These are phyloP conservation scores for Phalacrocorax aristotelis DNA, from an alignment of 2,113 vertebrate genomes.

Conservation along the genomic window DNA sequence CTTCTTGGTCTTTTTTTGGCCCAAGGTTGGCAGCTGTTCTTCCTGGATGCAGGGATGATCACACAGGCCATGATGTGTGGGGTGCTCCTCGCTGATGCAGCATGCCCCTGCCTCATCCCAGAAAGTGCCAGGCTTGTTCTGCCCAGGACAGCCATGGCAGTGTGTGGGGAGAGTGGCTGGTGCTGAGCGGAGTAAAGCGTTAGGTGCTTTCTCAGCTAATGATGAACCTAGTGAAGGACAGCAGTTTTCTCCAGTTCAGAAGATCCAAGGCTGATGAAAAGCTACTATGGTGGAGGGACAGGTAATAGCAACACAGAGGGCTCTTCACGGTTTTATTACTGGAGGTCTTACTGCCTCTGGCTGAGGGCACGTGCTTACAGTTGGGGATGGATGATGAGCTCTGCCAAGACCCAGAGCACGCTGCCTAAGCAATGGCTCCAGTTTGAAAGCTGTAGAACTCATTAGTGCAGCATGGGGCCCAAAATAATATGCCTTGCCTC, in stretches of 20 bases:
- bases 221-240: background rate
- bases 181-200: background rate
- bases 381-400: background rate
- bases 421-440: background rate
- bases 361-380: fast-evolving
- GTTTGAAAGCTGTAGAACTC: background rate
- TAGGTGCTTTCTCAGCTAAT: background rate
- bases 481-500: background rate
- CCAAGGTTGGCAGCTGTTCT: background rate
- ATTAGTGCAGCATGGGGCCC: fast-evolving
- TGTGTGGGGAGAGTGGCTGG: fast-evolving
- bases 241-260: background rate
- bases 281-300: background rate
- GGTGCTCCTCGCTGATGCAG: background rate
- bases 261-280: background rate
- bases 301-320: background rate
- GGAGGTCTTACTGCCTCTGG: background rate
- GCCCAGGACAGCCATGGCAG: fast-evolving
- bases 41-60: background rate
- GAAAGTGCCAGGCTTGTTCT: background rate
- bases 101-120: background rate
- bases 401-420: fast-evolving
- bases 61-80: no score
- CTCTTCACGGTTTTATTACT: background rate
- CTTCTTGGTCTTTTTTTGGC: background rate